A percentile compares a stretch with the other conserved stretches of the same genome.
Conservation (phyloP, 2,113 vertebrate genomes). For the Girardinichthys multiradiatus region DNA sequence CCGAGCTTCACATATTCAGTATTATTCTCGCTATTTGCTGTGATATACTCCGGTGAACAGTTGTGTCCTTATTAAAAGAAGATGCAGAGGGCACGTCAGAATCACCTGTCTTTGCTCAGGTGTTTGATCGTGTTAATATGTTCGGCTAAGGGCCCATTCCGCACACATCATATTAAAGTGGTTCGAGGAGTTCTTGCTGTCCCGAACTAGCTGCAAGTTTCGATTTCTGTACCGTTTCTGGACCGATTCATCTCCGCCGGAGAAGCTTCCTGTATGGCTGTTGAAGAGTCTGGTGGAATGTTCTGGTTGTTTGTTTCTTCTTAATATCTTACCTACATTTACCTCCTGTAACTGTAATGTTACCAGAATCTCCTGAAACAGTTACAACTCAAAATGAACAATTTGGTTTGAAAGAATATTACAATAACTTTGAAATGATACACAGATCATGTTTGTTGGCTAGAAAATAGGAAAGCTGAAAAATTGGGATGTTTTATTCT, state of each 20-base stretch:
- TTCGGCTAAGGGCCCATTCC: background rate
- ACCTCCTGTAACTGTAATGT: no score
- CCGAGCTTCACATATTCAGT: fast-evolving
- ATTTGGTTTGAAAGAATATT: no score
- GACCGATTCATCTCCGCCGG: background rate
- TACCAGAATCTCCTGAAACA: no score
- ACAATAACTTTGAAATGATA: no score
- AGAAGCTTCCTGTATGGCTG: constrained; percentile 22
- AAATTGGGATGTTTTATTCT: no score
- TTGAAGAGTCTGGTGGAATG: constrained; percentile 56
- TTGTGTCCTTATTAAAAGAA: background rate
- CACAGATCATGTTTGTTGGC: no score
- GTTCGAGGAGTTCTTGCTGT: background rate
- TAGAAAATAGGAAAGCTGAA: no score
- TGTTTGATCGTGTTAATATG: background rate
- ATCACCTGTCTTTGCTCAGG: constrained; percentile 6
- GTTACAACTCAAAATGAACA: no score
- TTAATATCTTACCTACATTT: no score
- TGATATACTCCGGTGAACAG: background rate
- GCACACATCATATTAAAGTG: background rate
- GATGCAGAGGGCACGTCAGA: background rate
- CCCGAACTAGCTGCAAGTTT: constrained; percentile 18
- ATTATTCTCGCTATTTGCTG: background rate
- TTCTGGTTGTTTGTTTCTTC: constrained; percentile 62
- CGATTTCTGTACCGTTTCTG: constrained; percentile 30